A percentile compares a stretch with the other conserved stretches of the same genome.
phyloP scores from a whole-genome alignment of 2,797 vertebrate genomes.

The Oreochromis grahami region DNA sequence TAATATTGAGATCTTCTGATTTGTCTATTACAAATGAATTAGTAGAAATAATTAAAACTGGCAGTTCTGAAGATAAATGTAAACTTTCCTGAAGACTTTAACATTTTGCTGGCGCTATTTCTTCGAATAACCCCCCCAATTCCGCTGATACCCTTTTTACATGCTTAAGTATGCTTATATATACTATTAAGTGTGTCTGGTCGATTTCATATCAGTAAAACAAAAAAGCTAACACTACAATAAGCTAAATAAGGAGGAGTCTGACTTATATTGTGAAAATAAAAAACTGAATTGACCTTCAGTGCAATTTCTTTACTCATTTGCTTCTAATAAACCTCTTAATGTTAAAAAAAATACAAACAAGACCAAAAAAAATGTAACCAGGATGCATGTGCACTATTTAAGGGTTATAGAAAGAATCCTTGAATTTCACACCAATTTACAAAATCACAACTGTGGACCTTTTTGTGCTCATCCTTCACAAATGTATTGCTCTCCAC shows the following conservation, averaged over 20 bases:
- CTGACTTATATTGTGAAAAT: background rate
- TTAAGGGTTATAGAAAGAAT: background rate
- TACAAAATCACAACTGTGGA: background rate
- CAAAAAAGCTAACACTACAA: background rate
- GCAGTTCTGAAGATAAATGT: background rate
- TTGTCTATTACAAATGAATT: background rate
- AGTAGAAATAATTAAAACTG: background rate
- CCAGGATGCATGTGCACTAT: background rate
- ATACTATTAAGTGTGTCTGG: background rate
- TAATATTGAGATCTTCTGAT: background rate
- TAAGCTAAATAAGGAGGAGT: background rate
- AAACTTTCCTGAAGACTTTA: background rate
- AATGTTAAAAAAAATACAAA: background rate
- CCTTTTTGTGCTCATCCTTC: conserved; percentile 9
- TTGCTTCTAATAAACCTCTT: background rate
- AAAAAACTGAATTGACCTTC: background rate
- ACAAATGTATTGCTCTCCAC: conserved; percentile 1
- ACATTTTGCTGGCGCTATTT: background rate
- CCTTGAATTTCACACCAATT: background rate
- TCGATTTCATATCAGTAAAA: background rate
- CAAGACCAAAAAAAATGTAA: background rate
- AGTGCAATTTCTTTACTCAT: background rate
- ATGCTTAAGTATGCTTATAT: background rate
- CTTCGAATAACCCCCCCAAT: background rate
- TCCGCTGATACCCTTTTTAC: background rate